Percentiles rank a stretch among this genome's conserved stretches.
Evolutionary conservation across 1,140 invertebrate species (phyloP).

Genomic region (Heliconius hewitsoni): DNA sequence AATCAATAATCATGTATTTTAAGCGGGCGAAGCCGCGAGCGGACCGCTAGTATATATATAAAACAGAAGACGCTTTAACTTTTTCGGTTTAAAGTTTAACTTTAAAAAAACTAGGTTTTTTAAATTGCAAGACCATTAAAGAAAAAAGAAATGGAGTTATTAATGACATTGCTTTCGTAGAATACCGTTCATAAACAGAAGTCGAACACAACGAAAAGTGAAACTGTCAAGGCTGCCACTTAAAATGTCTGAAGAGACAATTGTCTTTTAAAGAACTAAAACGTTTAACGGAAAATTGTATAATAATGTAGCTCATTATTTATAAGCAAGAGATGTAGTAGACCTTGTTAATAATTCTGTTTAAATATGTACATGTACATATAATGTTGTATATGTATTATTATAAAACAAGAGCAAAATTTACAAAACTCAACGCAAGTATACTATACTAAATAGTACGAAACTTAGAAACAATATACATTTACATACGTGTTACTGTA

Average conservation of each 20-base stretch:
- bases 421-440: not conserved
- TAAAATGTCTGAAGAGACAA: conserved; percentile 17
- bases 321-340: not conserved
- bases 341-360: not conserved
- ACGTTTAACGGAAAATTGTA: not conserved
- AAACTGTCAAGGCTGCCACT: conserved; percentile 19
- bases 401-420: not conserved
- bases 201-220: conserved; percentile 17
- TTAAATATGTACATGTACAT: not conserved
- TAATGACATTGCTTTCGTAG: not conserved
- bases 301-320: not conserved
- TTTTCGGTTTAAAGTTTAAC: too few species aligned
- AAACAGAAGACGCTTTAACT: too few species aligned
- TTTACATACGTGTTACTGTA: not conserved
- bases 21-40: too few species aligned
- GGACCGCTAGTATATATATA: too few species aligned
- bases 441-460: too few species aligned
- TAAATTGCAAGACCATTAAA: not conserved
- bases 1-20: too few species aligned
- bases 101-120: too few species aligned
- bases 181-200: not conserved
- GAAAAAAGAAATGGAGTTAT: not conserved
- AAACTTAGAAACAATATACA: not conserved
- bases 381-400: not conserved
- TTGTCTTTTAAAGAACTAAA: conserved; percentile 10